Evolutionary conservation across 2,888 invertebrate species (phyloP).

Genomic region (Acheta domesticus): DNA sequence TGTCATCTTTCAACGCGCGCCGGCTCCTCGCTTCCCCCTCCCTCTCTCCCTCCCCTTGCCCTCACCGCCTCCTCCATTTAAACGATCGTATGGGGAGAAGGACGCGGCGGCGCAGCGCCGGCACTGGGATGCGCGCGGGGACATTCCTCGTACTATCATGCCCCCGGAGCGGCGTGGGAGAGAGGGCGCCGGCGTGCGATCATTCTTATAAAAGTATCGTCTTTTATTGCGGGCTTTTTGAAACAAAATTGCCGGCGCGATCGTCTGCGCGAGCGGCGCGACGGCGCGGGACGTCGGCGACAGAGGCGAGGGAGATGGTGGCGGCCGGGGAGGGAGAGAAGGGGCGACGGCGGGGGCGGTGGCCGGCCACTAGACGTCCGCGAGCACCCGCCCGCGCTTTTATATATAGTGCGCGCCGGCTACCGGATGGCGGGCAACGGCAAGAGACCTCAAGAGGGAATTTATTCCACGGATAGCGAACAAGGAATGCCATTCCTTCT

Average conservation of each 20-base stretch:
- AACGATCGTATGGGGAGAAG: not conserved
- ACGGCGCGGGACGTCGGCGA: not conserved
- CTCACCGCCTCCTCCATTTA: not conserved
- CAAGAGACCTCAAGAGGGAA: conserved; percentile 2
- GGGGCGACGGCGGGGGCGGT: too few species aligned
- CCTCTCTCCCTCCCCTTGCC: not conserved
- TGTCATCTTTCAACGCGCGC: conserved; percentile 27
- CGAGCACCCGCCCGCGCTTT: not conserved
- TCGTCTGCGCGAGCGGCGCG: not conserved
- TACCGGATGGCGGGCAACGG: not conserved
- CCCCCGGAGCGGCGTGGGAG: not conserved
- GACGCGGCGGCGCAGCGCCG: not conserved
- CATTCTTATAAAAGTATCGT: conserved; percentile 12
- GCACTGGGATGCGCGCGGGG: not conserved
- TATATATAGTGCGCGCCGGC: conserved; percentile 3
- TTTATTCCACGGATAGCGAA: conserved; percentile 11
- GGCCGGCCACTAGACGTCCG: not conserved
- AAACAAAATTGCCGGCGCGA: not conserved
- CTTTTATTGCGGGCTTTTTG: conserved; percentile 18
- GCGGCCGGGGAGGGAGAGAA: too few species aligned
- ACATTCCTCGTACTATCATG: conserved; percentile 29
- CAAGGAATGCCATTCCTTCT: conserved; percentile 4
- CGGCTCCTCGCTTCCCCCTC: conserved; percentile 20
- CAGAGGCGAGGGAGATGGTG: too few species aligned
- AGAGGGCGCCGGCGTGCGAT: not conserved